phyloP scores from a whole-genome alignment of 2,888 invertebrate genomes.

The Xanthorhoe spadicearia region DNA sequence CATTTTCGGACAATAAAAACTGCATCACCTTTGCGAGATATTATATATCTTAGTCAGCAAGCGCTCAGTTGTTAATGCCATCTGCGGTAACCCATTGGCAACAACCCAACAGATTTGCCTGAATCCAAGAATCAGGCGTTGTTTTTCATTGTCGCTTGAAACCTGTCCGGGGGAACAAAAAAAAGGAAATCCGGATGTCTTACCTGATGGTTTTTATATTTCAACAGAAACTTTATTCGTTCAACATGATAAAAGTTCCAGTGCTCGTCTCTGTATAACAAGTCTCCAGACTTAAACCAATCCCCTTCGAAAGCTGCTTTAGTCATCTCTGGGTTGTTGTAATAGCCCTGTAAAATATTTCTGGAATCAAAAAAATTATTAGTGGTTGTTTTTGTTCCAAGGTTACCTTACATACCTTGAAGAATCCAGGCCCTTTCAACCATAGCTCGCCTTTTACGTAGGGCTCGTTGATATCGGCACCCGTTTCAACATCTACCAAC shows the following conservation, averaged over 20 bases:
- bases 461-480: conserved; percentile 64
- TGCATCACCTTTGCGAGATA: no score
- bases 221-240: conserved; percentile 80
- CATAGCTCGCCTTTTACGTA: conserved; percentile 75
- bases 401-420: conserved; percentile 52
- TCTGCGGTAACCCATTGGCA: no score
- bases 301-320: conserved; percentile 65
- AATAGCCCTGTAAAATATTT: conserved; percentile 64
- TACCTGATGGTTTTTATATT: conserved; percentile 80
- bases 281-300: conserved; percentile 83
- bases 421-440: conserved; percentile 66
- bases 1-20: no score
- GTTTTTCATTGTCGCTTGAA: no score
- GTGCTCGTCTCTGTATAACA: conserved; percentile 80
- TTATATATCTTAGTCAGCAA: no score
- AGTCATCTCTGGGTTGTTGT: conserved; percentile 71
- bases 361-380: no score
- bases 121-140: no score
- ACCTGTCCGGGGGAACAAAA: no score
- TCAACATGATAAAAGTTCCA: conserved; percentile 79
- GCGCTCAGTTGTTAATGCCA: no score
- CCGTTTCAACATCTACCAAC: conserved; percentile 69
- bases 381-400: no score
- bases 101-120: no score
- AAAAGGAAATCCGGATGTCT: no score